Evolutionary conservation across 35 echinoderm and acorn worm species (phyloP).

Genomic region (Patiria miniata): DNA sequence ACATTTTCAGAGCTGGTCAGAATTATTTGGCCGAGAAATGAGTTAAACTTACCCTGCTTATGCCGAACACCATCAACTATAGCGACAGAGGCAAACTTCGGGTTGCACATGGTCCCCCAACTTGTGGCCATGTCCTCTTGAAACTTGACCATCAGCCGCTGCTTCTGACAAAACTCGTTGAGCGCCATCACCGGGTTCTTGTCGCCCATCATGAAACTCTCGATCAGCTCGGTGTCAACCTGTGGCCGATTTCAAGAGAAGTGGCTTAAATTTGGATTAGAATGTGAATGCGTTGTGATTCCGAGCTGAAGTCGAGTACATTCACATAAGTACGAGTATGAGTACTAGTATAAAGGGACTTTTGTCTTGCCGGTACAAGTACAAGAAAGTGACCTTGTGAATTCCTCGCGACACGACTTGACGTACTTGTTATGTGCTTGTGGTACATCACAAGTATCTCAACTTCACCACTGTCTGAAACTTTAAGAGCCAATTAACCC

Average conservation of each 20-base stretch:
- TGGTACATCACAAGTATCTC: too few species aligned
- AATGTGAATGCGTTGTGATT: neutral
- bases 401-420: too few species aligned
- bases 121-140: constrained; percentile 34
- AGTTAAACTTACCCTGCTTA: constrained; percentile 30
- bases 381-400: too few species aligned
- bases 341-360: too few species aligned
- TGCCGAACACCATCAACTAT: constrained; percentile 45
- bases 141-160: constrained; percentile 41
- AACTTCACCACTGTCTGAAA: too few species aligned
- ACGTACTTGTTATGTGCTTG: too few species aligned
- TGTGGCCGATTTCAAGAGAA: neutral
- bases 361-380: too few species aligned
- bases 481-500: too few species aligned
- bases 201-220: constrained; percentile 39
- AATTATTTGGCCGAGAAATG: too few species aligned
- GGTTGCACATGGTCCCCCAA: constrained; percentile 15
- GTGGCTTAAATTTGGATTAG: too few species aligned
- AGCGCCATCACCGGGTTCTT: constrained; percentile 64
- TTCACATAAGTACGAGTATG: neutral
- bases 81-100: constrained; percentile 57
- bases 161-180: constrained; percentile 78
- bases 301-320: neutral
- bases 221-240: constrained; percentile 42
- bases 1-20: too few species aligned